Percentiles rank a stretch among this genome's conserved stretches.
Conservation (phyloP, 30 jellyfish, hydroid and myxozoan genomes). For the Aurelia sp. region DNA sequence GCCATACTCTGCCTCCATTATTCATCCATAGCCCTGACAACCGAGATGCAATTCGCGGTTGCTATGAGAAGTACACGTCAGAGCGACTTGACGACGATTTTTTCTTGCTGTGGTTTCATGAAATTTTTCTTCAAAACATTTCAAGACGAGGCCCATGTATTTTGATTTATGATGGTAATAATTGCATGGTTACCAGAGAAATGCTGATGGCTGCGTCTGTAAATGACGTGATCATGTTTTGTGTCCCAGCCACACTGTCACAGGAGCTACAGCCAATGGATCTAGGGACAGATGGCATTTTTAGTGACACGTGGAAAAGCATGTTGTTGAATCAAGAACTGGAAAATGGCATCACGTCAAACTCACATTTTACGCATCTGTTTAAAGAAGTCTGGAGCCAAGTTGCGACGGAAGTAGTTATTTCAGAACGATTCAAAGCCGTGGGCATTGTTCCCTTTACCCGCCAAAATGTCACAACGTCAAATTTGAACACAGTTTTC, state of each 20-base stretch:
- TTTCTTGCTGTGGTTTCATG: constrained; percentile 46
- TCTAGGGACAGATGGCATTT: constrained; percentile 22
- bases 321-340: neutral
- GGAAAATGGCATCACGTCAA: neutral
- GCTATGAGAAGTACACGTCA: constrained; percentile 24
- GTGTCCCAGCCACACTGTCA: constrained; percentile 43
- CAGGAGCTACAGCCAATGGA: constrained; percentile 51
- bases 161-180: constrained; percentile 33
- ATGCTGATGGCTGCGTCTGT: constrained; percentile 51
- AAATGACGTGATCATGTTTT: constrained; percentile 52
- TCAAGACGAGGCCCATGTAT: constrained; percentile 53
- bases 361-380: constrained; percentile 9
- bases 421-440: constrained; percentile 22
- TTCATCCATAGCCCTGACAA: constrained; percentile 16
- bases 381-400: constrained; percentile 21
- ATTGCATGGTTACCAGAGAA: constrained; percentile 43
- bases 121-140: constrained; percentile 28
- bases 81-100: constrained; percentile 45
- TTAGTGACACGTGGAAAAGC: constrained; percentile 38
- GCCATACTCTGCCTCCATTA: constrained; percentile 48
- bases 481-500: constrained; percentile 7
- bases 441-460: constrained; percentile 40
- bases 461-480: constrained; percentile 20
- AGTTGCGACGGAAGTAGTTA: constrained; percentile 6
- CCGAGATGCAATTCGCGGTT: constrained; percentile 1